Percentiles rank a stretch among this genome's conserved stretches.
Evolutionary conservation across 2,888 invertebrate species (phyloP).

Genomic region (Priocnemis perturbator): DNA sequence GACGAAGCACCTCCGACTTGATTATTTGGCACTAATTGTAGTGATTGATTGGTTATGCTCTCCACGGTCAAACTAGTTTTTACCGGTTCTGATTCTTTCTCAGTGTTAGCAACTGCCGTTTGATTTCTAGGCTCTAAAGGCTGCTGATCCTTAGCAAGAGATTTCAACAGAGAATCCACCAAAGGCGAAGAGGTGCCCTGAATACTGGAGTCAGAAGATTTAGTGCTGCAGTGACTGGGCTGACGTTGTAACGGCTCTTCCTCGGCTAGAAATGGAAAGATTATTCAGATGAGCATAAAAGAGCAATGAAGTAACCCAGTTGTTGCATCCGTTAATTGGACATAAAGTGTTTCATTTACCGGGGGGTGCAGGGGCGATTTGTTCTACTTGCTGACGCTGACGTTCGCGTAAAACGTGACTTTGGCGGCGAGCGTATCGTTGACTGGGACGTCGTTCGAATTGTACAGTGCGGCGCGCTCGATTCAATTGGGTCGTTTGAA

Average conservation of each 20-base stretch:
- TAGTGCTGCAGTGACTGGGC: conserved; percentile 69
- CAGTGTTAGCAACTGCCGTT: conserved; percentile 76
- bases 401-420: conserved; percentile 91
- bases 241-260: conserved; percentile 69
- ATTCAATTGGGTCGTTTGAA: conserved; percentile 95
- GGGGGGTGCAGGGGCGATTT: conserved; percentile 47
- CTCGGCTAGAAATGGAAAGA: conserved; percentile 61
- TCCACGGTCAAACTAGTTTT: conserved; percentile 80
- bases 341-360: conserved; percentile 62
- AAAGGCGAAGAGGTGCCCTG: conserved; percentile 74
- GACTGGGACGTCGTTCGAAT: conserved; percentile 97
- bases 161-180: conserved; percentile 86
- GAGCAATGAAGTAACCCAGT: neutral
- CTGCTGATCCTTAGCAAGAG: conserved; percentile 83
- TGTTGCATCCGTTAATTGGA: conserved; percentile 31
- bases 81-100: conserved; percentile 81
- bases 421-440: conserved; percentile 94
- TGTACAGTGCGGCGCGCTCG: conserved; percentile 94
- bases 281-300: too few species aligned
- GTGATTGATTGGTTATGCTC: conserved; percentile 71
- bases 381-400: conserved; percentile 79
- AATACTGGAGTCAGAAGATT: conserved; percentile 75
- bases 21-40: conserved; percentile 83
- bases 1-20: conserved; percentile 79
- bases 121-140: conserved; percentile 79